Percentiles rank a stretch among this genome's conserved stretches.
phyloP scores from a whole-genome alignment of 2,888 invertebrate genomes.

The Marasmarcha lunaedactyla region DNA sequence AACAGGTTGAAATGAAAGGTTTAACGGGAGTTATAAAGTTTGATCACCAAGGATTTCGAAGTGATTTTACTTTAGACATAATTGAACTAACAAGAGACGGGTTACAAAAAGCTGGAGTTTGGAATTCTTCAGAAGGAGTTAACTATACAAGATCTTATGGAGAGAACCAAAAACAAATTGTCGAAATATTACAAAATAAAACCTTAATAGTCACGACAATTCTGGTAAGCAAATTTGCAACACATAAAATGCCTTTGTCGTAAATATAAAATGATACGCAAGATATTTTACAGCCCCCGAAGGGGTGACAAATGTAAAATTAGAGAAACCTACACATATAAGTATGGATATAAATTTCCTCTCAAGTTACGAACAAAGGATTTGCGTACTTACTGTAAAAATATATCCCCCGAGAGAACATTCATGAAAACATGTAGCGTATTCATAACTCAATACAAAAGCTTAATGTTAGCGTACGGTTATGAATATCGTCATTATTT shows the following conservation, averaged over 20 bases:
- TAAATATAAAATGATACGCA: conserved; percentile 26
- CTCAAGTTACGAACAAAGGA: conserved; percentile 24
- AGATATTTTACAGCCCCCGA: conserved; percentile 33
- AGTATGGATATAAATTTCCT: conserved; percentile 22
- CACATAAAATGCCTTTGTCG: conserved; percentile 9
- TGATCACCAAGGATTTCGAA: conserved; percentile 93
- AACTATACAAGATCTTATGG: conserved; percentile 89
- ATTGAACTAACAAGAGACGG: conserved; percentile 90
- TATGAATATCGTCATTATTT: not conserved
- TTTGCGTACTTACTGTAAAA: conserved; percentile 29
- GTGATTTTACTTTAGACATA: conserved; percentile 91
- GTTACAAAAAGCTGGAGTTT: conserved; percentile 85
- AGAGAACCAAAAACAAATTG: conserved; percentile 88
- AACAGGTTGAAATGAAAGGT: conserved; percentile 91
- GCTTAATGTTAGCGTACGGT: conserved; percentile 7
- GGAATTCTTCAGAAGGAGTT: conserved; percentile 90
- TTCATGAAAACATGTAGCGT: conserved; percentile 24
- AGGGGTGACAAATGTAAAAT: conserved; percentile 38
- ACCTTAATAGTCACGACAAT: conserved; percentile 92
- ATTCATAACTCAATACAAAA: conserved; percentile 25
- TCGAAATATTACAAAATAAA: conserved; percentile 91
- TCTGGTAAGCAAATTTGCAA: conserved; percentile 74
- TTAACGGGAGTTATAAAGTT: conserved; percentile 93
- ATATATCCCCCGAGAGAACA: conserved; percentile 28
- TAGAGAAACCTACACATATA: conserved; percentile 29